A percentile compares a stretch with the other conserved stretches of the same genome.
Evolutionary conservation across 2,888 invertebrate species (phyloP).

Genomic region (Dendrolimus pini): DNA sequence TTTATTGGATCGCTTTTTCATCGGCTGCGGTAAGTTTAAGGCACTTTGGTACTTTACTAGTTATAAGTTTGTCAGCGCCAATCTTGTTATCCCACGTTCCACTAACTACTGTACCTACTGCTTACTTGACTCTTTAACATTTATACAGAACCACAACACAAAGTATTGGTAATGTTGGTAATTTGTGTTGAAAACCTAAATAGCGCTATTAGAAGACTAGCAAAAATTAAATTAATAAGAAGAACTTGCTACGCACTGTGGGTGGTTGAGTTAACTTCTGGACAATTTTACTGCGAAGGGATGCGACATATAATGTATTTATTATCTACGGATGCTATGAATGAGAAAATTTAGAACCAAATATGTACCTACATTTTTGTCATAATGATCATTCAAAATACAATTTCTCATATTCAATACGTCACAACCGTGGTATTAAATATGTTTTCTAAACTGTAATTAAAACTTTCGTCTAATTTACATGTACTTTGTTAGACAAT

Average conservation of each 20-base stretch:
- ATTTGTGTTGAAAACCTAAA: not conserved
- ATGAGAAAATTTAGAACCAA: not conserved
- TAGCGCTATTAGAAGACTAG: not conserved
- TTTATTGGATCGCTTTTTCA: constrained; percentile 65
- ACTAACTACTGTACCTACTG: not conserved
- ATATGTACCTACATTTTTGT: not conserved
- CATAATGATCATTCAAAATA: too few relatives aligned
- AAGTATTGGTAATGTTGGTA: not conserved
- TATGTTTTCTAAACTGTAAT: too few relatives aligned
- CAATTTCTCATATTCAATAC: too few relatives aligned
- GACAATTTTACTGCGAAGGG: not conserved
- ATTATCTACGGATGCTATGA: not conserved
- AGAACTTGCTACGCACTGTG: not conserved
- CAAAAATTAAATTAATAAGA: not conserved
- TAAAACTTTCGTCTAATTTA: too few relatives aligned
- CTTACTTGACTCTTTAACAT: not conserved
- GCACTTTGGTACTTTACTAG: not conserved
- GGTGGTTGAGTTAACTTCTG: not conserved
- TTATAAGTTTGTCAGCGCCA: not conserved
- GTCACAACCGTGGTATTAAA: too few relatives aligned
- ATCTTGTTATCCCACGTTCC: not conserved
- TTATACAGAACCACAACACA: not conserved
- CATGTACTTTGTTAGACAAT: too few relatives aligned
- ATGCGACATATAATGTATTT: too few relatives aligned
- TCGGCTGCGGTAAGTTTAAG: constrained; percentile 49